phyloP scores from a whole-genome alignment of 2,888 invertebrate genomes.

The Dione juno region DNA sequence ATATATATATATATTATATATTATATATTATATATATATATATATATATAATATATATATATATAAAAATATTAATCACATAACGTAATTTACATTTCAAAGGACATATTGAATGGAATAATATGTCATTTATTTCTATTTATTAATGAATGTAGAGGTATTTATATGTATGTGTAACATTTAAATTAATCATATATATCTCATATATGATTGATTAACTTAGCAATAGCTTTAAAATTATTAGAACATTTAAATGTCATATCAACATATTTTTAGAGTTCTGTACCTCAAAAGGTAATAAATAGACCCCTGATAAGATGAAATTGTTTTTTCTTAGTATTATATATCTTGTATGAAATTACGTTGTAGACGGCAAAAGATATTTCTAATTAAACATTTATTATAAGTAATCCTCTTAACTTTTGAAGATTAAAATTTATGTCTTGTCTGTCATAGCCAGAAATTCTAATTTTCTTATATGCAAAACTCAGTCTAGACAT shows the following conservation, averaged over 20 bases:
- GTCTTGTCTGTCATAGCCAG: slow-evolving; percentile 28
- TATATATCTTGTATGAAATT: too few relatives aligned
- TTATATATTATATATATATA: too few relatives aligned
- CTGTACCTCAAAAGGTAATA: too few relatives aligned
- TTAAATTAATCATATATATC: background rate
- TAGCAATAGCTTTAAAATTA: background rate
- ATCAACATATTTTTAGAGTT: too few relatives aligned
- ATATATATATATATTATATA: too few relatives aligned
- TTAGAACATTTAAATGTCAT: too few relatives aligned
- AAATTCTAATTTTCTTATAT: slow-evolving; percentile 34
- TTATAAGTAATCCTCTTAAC: slow-evolving; percentile 6
- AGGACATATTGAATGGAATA: background rate
- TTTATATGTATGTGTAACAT: slow-evolving; percentile 6
- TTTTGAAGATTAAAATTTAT: slow-evolving; percentile 9
- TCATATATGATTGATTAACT: background rate
- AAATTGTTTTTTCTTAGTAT: too few relatives aligned
- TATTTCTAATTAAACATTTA: slow-evolving; percentile 17
- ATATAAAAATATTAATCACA: slow-evolving; percentile 6
- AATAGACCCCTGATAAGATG: too few relatives aligned
- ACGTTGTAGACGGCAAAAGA: background rate
- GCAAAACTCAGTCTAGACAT: slow-evolving; percentile 42
- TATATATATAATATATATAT: too few relatives aligned
- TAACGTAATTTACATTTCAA: background rate
- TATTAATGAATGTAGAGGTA: slow-evolving; percentile 12
- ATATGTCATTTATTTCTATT: background rate